phyloP scores from a whole-genome alignment of 2,888 invertebrate genomes.

The Melolontha melolontha region DNA sequence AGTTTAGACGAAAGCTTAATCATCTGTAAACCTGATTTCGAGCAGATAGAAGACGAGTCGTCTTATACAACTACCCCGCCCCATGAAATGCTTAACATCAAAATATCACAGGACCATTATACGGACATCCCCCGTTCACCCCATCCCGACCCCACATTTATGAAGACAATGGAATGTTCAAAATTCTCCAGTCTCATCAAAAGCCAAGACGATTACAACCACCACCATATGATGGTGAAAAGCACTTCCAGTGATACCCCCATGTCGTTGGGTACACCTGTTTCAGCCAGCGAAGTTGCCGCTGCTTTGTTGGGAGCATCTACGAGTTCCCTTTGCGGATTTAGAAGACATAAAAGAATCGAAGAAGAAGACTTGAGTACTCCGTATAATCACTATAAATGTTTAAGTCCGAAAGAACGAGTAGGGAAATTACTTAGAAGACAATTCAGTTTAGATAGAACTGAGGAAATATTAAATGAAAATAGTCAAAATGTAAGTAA shows the following conservation, averaged over 20 bases:
- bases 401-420: slow-evolving; percentile 72
- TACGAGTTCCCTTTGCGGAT: slow-evolving; percentile 66
- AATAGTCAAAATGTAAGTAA: slow-evolving; percentile 62
- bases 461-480: slow-evolving; percentile 68
- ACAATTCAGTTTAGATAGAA: slow-evolving; percentile 78
- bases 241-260: slow-evolving; percentile 67
- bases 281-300: slow-evolving; percentile 68
- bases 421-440: slow-evolving; percentile 69
- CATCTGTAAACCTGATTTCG: slow-evolving; percentile 52
- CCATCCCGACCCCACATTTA: slow-evolving; percentile 59
- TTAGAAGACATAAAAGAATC: slow-evolving; percentile 64
- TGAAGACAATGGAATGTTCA: slow-evolving; percentile 63
- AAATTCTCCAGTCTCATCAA: slow-evolving; percentile 63
- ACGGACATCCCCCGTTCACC: slow-evolving; percentile 47
- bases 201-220: slow-evolving; percentile 54
- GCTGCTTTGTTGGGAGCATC: slow-evolving; percentile 69
- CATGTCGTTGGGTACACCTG: slow-evolving; percentile 65
- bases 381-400: slow-evolving; percentile 82
- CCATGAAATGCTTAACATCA: slow-evolving; percentile 43
- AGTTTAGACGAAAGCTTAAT: slow-evolving; percentile 74
- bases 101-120: slow-evolving; percentile 49
- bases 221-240: slow-evolving; percentile 61
- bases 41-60: slow-evolving; percentile 31
- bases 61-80: slow-evolving; percentile 18
- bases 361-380: slow-evolving; percentile 76